Percentiles rank a stretch among this genome's conserved stretches.
These are phyloP conservation scores for Prorops nasuta DNA, from an alignment of 1,140 invertebrate genomes.

Conservation along the genomic window DNA sequence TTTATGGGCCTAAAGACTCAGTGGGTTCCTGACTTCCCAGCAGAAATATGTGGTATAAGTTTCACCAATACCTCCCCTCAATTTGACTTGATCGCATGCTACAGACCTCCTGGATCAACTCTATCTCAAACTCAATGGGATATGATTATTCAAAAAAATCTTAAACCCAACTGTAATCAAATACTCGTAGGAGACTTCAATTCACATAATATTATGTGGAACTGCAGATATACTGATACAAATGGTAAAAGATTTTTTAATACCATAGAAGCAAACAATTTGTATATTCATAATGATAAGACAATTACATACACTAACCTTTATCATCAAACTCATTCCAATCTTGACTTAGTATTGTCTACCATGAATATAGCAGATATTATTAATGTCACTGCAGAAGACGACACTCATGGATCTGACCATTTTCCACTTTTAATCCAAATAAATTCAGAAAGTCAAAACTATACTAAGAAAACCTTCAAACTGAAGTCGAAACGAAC, in stretches of 20 bases:
- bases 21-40: background rate
- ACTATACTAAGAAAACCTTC: background rate
- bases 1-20: background rate
- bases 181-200: conserved; percentile 1
- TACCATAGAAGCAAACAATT: background rate
- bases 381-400: background rate
- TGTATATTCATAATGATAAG: background rate
- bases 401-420: background rate
- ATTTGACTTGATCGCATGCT: background rate
- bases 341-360: background rate
- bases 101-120: background rate
- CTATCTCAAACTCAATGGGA: background rate
- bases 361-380: background rate
- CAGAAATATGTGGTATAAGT: background rate
- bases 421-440: background rate
- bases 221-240: background rate
- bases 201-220: background rate
- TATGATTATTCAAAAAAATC: background rate
- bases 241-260: background rate
- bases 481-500: background rate
- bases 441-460: background rate
- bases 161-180: background rate
- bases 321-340: background rate
- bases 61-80: background rate
- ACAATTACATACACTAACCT: background rate